A percentile compares a stretch with the other conserved stretches of the same genome.
Conservation (phyloP, 2,113 vertebrate genomes). For the Agapornis roseicollis region DNA sequence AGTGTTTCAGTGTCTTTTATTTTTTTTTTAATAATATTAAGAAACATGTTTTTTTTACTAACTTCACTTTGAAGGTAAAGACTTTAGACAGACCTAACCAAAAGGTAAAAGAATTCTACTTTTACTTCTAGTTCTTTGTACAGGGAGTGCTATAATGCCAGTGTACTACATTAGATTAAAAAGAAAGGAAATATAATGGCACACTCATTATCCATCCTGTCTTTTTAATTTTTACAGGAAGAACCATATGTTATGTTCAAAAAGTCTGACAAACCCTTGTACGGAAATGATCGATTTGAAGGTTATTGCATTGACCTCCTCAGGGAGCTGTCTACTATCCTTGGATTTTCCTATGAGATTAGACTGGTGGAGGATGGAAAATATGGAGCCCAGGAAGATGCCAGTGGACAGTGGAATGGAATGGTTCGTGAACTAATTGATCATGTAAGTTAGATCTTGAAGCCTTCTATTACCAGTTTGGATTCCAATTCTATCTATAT, state of each 20-base stretch:
- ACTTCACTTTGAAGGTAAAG: background rate
- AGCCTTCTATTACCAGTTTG: background rate
- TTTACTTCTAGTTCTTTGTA: background rate
- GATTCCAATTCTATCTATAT: background rate
- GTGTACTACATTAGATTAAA: background rate
- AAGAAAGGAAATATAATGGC: background rate
- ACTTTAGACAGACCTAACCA: background rate
- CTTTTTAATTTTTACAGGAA: slow-evolving; percentile 77
- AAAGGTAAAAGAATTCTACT: background rate
- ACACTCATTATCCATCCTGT: background rate
- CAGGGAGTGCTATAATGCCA: background rate
- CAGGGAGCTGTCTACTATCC: slow-evolving; percentile 90
- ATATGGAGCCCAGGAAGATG: slow-evolving; percentile 95
- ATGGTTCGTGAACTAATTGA: slow-evolving; percentile 97
- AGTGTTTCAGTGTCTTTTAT: background rate
- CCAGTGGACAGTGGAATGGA: slow-evolving; percentile 95
- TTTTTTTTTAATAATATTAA: background rate
- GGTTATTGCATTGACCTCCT: slow-evolving; percentile 97
- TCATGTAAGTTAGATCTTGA: slow-evolving; percentile 84
- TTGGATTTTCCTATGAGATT: slow-evolving; percentile 95
- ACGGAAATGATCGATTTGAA: slow-evolving; percentile 96
- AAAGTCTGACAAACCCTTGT: slow-evolving; percentile 97
- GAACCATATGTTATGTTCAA: slow-evolving; percentile 98
- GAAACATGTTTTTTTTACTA: background rate
- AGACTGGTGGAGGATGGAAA: slow-evolving; percentile 93